phyloP scores from a whole-genome alignment of 1,140 invertebrate genomes.

The Lasioglossum albipes region DNA sequence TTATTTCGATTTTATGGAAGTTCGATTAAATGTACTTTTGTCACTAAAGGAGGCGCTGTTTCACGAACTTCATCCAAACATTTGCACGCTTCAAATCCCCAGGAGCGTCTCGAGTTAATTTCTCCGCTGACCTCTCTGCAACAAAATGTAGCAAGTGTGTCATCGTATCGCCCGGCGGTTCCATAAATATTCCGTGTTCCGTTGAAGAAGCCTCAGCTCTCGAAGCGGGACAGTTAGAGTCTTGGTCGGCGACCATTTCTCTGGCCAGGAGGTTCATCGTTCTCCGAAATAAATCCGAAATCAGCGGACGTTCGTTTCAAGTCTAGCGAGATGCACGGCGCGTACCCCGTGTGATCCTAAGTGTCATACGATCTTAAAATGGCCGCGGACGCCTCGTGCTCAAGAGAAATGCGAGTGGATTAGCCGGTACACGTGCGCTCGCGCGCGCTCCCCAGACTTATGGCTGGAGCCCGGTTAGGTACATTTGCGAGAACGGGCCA shows the following conservation, averaged over 20 bases:
- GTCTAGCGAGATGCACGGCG: slow-evolving; percentile 13
- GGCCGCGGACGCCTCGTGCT: slow-evolving; percentile 7
- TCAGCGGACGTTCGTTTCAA: slow-evolving; percentile 28
- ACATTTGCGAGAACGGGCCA: not conserved
- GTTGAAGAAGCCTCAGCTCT: not conserved
- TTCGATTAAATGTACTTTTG: too few species aligned
- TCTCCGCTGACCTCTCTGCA: too few species aligned
- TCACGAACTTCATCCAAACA: not conserved
- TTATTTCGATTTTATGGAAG: too few species aligned
- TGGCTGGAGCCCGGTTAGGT: not conserved
- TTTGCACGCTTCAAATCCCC: too few species aligned
- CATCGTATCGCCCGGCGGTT: not conserved
- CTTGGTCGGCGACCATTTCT: not conserved
- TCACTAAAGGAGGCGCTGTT: not conserved
- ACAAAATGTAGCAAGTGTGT: not conserved
- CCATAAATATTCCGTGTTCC: slow-evolving; percentile 1
- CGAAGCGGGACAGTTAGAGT: not conserved
- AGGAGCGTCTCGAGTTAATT: too few species aligned
- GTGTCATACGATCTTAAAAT: slow-evolving; percentile 29
- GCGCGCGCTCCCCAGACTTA: slow-evolving; percentile 23
- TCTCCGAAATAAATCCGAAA: slow-evolving; percentile 29
- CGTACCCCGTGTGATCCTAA: slow-evolving; percentile 2
- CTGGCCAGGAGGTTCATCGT: not conserved
- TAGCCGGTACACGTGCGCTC: slow-evolving; percentile 14
- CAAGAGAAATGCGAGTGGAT: slow-evolving; percentile 34